phyloP scores from a whole-genome alignment of 2,888 invertebrate genomes.

The Chloroclystis v-ata region DNA sequence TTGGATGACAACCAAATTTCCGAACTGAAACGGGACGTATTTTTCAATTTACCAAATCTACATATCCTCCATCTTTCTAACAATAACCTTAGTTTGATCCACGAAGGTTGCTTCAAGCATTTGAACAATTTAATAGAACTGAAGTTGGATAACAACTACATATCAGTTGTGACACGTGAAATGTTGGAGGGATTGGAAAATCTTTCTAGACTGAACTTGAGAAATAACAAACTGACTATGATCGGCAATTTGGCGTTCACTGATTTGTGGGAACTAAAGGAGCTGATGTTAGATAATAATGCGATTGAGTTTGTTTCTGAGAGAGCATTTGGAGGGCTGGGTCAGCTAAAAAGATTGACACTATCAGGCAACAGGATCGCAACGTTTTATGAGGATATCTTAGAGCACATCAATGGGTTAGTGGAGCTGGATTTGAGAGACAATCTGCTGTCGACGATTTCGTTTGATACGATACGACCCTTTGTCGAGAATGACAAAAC shows the following conservation, averaged over 20 bases:
- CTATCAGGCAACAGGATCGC: conserved; percentile 86
- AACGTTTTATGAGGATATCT: conserved; percentile 83
- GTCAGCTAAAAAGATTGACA: conserved; percentile 82
- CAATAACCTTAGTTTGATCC: conserved; percentile 90
- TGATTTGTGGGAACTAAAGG: conserved; percentile 84
- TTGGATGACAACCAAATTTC: conserved; percentile 86
- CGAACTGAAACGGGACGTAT: conserved; percentile 85
- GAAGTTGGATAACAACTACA: conserved; percentile 86
- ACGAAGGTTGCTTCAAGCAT: conserved; percentile 89
- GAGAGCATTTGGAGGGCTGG: conserved; percentile 86
- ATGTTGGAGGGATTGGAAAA: conserved; percentile 86
- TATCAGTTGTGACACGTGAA: conserved; percentile 86
- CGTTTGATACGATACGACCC: conserved; percentile 85
- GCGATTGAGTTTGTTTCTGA: conserved; percentile 84
- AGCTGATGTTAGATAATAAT: conserved; percentile 83
- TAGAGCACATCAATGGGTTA: conserved; percentile 83
- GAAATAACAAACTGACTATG: conserved; percentile 85
- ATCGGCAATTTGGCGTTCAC: conserved; percentile 88
- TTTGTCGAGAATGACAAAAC: conserved; percentile 86
- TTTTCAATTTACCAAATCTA: conserved; percentile 84
- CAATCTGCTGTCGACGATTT: conserved; percentile 86
- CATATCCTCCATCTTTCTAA: conserved; percentile 87
- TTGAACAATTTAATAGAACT: conserved; percentile 86
- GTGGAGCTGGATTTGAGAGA: conserved; percentile 85
- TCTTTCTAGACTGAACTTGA: conserved; percentile 84